phyloP scores from a whole-genome alignment of 1,140 invertebrate genomes.

The Nasonia giraulti region DNA sequence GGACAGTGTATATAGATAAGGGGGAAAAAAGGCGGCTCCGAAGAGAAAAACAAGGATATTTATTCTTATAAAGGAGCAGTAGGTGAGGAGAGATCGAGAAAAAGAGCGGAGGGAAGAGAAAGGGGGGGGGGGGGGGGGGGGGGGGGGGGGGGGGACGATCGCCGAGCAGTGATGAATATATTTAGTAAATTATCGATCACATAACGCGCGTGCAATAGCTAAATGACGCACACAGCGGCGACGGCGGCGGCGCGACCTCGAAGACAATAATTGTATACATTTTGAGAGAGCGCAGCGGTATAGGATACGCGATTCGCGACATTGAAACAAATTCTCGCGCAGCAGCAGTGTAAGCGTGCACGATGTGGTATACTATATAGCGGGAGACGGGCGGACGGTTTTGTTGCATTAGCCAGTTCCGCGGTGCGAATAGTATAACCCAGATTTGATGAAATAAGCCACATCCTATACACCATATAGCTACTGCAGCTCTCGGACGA shows the following conservation, averaged over 20 bases:
- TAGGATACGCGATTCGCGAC: neutral
- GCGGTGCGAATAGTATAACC: constrained; percentile 66
- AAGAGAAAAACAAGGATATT: constrained; percentile 32
- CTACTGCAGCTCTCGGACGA: neutral
- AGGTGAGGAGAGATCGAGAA: neutral
- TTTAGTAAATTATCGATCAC: constrained; percentile 45
- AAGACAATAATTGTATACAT: constrained; percentile 44
- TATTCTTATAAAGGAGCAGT: neutral
- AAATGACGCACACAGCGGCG: constrained; percentile 17
- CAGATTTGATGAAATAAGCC: constrained; percentile 72
- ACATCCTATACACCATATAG: constrained; percentile 63
- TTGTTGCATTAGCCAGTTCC: neutral
- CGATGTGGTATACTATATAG: neutral
- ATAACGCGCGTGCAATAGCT: constrained; percentile 36
- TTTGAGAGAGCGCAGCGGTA: constrained; percentile 14
- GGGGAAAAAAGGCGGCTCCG: neutral
- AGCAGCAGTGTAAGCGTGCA: neutral
- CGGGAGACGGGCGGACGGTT: neutral
- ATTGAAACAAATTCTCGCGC: constrained; percentile 11
- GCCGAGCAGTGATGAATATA: constrained; percentile 16
- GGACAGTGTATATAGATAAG: neutral
- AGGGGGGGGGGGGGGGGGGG: too few relatives aligned
- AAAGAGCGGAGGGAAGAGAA: too few relatives aligned
- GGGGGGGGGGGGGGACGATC: too few relatives aligned
- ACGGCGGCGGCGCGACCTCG: constrained; percentile 1